These are phyloP conservation scores for Anthrax anthrax DNA, from an alignment of 2,888 invertebrate species.

Conservation along the genomic window DNA sequence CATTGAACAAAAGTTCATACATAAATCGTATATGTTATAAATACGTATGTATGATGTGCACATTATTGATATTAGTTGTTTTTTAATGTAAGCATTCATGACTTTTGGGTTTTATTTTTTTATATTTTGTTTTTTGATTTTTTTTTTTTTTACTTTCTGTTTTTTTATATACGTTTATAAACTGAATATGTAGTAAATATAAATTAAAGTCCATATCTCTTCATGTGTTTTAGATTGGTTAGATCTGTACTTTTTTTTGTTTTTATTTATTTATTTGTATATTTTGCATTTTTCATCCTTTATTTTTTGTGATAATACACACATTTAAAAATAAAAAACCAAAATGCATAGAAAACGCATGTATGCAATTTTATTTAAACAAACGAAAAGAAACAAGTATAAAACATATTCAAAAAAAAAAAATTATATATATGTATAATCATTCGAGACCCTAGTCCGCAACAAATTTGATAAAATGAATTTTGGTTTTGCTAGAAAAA, in stretches of 20 bases:
- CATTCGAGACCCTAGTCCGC: conserved; percentile 5
- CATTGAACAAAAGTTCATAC: not conserved
- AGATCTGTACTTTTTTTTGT: not conserved
- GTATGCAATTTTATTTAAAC: conserved; percentile 4
- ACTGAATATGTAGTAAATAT: no score
- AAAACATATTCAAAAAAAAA: not conserved
- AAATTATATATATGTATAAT: no score
- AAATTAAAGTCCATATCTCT: not conserved
- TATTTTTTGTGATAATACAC: not conserved
- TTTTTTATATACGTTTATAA: not conserved
- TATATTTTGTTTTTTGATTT: not conserved
- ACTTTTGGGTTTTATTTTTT: no score
- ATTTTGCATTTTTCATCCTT: not conserved
- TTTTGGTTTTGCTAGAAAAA: conserved; percentile 7
- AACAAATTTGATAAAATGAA: conserved; percentile 13
- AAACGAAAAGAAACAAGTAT: not conserved
- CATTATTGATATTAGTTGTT: no score
- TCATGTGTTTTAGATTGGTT: no score
- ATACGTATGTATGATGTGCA: no score
- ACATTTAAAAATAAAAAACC: not conserved
- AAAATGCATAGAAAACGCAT: conserved; percentile 6
- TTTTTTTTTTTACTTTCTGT: not conserved
- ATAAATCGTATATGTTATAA: no score
- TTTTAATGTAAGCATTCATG: no score
- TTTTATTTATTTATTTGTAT: not conserved